Base-by-base conservation (phyloP, 2,888 invertebrate species). In the Rhopalosiphum nymphaeae region DNA sequence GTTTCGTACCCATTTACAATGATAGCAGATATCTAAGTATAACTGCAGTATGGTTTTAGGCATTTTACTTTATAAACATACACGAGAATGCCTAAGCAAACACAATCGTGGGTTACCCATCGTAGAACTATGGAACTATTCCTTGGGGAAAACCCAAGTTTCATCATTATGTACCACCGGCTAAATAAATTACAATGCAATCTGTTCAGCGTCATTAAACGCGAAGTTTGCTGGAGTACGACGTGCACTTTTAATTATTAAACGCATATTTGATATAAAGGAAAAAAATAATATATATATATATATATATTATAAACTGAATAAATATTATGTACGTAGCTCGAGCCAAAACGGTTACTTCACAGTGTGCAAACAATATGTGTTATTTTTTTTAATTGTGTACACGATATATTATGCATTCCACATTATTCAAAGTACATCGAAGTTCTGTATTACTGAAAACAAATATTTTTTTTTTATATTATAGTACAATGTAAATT, bases 151-250 rank as follows among this genome's bases (percentile, higher is more conserved):
- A 36, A 78, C n/a, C 78, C 49, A 53, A 91, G 91, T 78, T 91
- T 91, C 78, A 53, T 91, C 67, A 91, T 91, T 91, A 67, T 78
- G 78, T 29, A 56, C 91, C 78, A 46, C 36, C 21, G 91, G 53
- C 67, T 78, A 91, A 91, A 91, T 78, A 78, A 91, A 91, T 91
- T 78, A 78, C 91, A 91, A 78, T 78, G 91, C n/a, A 78, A 78
- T 91, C 67, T 78, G 91, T 78, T 78, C 91, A 16, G 67, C 36
- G 36, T 53, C 91, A 91, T 91, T 91, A 91, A 91, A 91, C 78
- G 13, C n/a, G 44, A 89, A 56, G 44, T 46, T 13, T 36, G 78
- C 78, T n/a, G 36, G 36, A 53, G 36, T 36, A 36, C 57, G 29
- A 10, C 46, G 61, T 46, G 44, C n/a, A 46, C n/a, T 78, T 90